Conservation (phyloP, 35 echinoderm and acorn worm species). For the Apostichopus parvimensis region DNA sequence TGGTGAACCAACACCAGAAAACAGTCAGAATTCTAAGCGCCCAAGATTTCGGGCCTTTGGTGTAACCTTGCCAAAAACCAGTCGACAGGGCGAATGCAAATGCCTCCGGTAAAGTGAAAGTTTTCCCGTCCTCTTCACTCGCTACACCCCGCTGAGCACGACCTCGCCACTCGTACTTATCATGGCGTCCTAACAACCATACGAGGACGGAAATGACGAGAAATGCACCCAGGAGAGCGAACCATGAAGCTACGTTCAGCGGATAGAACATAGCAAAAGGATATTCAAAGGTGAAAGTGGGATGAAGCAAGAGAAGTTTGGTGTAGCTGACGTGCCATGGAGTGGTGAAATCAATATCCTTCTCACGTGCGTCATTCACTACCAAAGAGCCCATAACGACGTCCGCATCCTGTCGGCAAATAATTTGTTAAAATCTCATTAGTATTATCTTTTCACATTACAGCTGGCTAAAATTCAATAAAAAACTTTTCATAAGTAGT, state of each 20-base stretch:
- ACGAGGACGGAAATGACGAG: constrained; percentile 46
- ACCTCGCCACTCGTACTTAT: constrained; percentile 70
- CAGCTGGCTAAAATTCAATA: background rate
- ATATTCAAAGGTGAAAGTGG: constrained; percentile 66
- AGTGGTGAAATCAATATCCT: constrained; percentile 75
- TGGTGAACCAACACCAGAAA: constrained; percentile 76
- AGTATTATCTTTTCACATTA: too few relatives aligned
- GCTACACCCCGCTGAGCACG: constrained; percentile 46
- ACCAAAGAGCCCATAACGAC: constrained; percentile 71
- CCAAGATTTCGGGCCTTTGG: constrained; percentile 62
- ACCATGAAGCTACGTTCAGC: constrained; percentile 61
- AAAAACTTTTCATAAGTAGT: background rate
- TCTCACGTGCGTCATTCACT: constrained; percentile 58
- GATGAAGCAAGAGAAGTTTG: constrained; percentile 69
- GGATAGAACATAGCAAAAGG: constrained; percentile 74
- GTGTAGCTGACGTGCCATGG: constrained; percentile 53
- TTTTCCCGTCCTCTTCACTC: constrained; percentile 53
- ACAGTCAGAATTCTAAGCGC: constrained; percentile 54
- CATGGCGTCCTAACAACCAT: constrained; percentile 54
- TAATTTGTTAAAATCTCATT: background rate
- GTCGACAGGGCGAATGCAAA: constrained; percentile 51
- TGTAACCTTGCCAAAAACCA: constrained; percentile 72
- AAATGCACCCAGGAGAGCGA: constrained; percentile 60
- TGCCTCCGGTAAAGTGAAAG: constrained; percentile 68
- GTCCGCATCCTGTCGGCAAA: constrained; percentile 78